Evolutionary conservation across 2,797 vertebrate species (phyloP).

Genomic region (Vireo griseus): DNA sequence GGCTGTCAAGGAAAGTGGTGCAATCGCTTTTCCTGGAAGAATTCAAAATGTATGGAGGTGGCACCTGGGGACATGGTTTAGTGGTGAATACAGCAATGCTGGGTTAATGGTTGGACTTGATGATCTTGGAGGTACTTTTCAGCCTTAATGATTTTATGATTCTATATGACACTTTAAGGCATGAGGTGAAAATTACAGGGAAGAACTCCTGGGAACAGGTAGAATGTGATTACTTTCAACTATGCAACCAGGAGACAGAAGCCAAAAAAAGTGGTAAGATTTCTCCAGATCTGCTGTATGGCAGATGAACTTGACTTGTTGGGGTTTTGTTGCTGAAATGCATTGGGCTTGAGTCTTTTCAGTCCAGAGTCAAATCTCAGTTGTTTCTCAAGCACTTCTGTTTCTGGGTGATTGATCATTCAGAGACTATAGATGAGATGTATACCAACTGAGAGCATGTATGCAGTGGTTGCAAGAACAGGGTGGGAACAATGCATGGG

Average conservation of each 20-base stretch:
- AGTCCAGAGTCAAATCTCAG: background rate
- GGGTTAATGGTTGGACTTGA: background rate
- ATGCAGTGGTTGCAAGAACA: background rate
- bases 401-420: background rate
- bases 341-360: background rate
- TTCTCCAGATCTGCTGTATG: background rate
- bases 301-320: background rate
- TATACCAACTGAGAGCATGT: background rate
- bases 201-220: background rate
- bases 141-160: background rate
- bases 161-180: background rate
- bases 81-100: background rate
- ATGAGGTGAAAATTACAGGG: background rate
- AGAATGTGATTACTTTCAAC: background rate
- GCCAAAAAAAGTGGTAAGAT: background rate
- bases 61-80: background rate
- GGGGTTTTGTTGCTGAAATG: background rate
- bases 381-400: background rate
- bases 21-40: background rate
- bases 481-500: background rate
- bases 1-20: background rate
- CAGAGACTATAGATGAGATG: background rate
- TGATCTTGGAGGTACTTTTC: background rate
- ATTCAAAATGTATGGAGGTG: background rate
- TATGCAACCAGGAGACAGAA: background rate